Conservation (phyloP, 1,140 invertebrate genomes). For the Stegodyphus mimosarum region DNA sequence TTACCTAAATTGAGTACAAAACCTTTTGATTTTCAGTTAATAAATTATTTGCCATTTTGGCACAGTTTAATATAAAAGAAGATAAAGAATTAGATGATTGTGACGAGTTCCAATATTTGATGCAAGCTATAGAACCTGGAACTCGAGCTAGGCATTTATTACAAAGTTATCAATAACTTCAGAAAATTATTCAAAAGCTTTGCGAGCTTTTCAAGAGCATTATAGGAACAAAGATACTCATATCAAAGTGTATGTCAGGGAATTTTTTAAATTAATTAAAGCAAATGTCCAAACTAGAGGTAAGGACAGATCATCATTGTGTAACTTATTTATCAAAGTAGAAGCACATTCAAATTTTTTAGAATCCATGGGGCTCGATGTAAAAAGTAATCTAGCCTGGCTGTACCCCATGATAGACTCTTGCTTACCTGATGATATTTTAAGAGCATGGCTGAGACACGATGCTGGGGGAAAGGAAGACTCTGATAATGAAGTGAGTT, state of each 20-base stretch:
- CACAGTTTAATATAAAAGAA: not conserved
- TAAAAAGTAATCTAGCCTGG: not conserved
- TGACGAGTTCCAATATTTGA: constrained; percentile 21
- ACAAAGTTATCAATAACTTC: constrained; percentile 17
- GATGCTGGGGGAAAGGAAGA: not conserved
- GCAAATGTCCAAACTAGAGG: not conserved
- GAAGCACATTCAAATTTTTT: constrained; percentile 4
- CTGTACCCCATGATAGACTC: not conserved
- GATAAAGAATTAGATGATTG: constrained; percentile 18
- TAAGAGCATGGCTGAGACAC: not conserved
- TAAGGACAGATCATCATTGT: not conserved
- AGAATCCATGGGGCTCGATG: constrained; percentile 5
- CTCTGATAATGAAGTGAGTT: not conserved
- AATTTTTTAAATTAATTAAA: constrained; percentile 5
- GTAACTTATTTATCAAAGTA: not conserved
- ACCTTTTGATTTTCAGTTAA: constrained; percentile 12
- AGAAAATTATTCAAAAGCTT: constrained; percentile 3
- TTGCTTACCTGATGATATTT: not conserved
- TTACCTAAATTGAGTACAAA: not conserved
- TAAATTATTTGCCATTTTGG: constrained; percentile 11
- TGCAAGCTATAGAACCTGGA: not conserved
- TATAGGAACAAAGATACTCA: constrained; percentile 2
- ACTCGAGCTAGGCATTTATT: not conserved
- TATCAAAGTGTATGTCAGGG: constrained; percentile 3
- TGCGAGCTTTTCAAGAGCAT: not conserved